These are phyloP conservation scores for Chrysemys picta DNA, from an alignment of 2,113 vertebrate genomes.

Conservation along the genomic window DNA sequence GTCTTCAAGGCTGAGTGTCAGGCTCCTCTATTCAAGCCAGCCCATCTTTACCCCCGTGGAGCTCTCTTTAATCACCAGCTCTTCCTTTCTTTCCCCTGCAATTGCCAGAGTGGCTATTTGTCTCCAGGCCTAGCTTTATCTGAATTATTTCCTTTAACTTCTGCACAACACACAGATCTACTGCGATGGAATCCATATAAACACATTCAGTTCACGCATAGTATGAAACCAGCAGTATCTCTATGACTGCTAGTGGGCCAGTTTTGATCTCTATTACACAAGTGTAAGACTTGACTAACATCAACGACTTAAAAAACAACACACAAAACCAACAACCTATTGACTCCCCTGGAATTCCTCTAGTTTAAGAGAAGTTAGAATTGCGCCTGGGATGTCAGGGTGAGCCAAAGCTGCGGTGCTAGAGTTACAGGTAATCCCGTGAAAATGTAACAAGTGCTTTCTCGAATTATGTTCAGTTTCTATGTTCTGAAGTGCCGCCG, in stretches of 20 bases:
- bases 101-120: not conserved
- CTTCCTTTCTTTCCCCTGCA: not conserved
- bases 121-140: not conserved
- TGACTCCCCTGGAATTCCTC: not conserved
- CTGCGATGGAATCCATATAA: not conserved
- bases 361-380: not conserved
- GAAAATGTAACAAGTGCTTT: not conserved
- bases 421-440: not conserved
- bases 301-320: not conserved
- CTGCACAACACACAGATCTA: not conserved
- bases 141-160: not conserved
- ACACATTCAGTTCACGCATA: not conserved
- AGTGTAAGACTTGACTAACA: not conserved
- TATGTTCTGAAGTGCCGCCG: no score
- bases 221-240: not conserved
- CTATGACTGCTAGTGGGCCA: not conserved
- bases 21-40: not conserved
- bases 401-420: not conserved
- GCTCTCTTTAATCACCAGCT: not conserved
- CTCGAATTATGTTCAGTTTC: not conserved
- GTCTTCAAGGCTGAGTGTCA: not conserved
- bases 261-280: not conserved
- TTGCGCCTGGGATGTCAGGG: not conserved
- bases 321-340: not conserved
- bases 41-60: not conserved